Percentiles rank a stretch among this genome's conserved stretches.
Evolutionary conservation across 2,113 vertebrate species (phyloP).

Genomic region (Rhineura floridana): DNA sequence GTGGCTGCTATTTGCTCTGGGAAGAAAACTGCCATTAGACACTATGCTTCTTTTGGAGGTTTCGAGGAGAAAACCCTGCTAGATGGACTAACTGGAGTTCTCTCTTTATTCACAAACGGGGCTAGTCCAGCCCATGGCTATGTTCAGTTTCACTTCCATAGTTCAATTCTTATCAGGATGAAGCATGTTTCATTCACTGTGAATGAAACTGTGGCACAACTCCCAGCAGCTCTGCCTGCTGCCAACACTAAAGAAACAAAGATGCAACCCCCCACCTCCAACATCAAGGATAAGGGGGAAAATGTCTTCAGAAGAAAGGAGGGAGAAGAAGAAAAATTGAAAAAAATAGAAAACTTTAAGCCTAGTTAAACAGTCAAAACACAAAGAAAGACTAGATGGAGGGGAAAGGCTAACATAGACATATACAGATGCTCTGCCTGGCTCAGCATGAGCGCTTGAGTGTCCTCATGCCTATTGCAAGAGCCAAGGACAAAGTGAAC

Average conservation of each 20-base stretch:
- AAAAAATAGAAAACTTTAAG: not conserved
- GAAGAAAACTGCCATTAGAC: not conserved
- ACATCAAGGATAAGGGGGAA: not conserved
- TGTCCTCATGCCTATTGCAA: not conserved
- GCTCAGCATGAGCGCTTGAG: not conserved
- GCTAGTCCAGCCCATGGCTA: not conserved
- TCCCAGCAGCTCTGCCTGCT: not conserved
- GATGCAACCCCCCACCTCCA: not conserved
- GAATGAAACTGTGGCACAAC: slow-evolving; percentile 17
- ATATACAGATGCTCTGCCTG: not conserved
- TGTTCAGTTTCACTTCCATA: not conserved
- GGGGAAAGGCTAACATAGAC: not conserved
- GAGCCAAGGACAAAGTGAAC: slow-evolving; percentile 31
- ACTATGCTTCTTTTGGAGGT: no score
- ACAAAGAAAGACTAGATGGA: not conserved
- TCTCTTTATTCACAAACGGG: not conserved
- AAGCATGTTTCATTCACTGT: slow-evolving; percentile 11
- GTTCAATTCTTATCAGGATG: slow-evolving; percentile 10
- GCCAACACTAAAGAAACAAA: slow-evolving; percentile 6
- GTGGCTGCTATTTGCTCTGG: not conserved
- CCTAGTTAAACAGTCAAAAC: not conserved
- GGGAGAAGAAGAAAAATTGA: not conserved
- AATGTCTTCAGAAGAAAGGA: not conserved
- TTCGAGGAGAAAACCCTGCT: not conserved
- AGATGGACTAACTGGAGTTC: not conserved